A percentile compares a stretch with the other conserved stretches of the same genome.
Evolutionary conservation across 2,888 invertebrate genomes (phyloP).

Genomic region (Loripinus fragilis): DNA sequence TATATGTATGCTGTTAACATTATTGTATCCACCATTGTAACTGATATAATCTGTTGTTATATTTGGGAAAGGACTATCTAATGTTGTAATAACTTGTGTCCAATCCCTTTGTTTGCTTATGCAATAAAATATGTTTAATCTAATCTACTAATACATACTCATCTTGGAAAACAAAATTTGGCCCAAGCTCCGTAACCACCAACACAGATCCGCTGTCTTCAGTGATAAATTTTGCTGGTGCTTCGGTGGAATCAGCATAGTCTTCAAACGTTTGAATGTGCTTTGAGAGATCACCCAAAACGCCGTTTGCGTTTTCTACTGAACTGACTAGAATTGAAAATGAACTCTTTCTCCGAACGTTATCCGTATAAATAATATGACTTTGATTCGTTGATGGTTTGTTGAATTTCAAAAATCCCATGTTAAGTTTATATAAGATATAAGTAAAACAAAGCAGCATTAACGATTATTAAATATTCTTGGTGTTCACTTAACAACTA

Average conservation of each 20-base stretch:
- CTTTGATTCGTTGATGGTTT: background rate
- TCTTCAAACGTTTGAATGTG: conserved; percentile 7
- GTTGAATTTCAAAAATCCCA: background rate
- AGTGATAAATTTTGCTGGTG: background rate
- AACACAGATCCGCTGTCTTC: background rate
- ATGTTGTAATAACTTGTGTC: no score
- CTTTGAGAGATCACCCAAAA: background rate
- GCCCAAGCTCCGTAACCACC: background rate
- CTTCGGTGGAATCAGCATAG: background rate
- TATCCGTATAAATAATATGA: conserved; percentile 1
- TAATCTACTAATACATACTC: background rate
- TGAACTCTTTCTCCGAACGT: background rate
- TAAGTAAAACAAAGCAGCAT: no score
- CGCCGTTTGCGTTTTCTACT: background rate
- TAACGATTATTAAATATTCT: no score
- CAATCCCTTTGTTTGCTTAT: no score
- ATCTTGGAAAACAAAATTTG: conserved; percentile 8
- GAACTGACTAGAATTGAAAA: background rate
- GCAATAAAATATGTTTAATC: no score
- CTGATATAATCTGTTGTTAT: no score
- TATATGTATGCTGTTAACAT: no score
- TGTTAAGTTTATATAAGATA: no score
- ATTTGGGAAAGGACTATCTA: no score
- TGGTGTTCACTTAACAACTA: no score
- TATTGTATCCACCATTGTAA: no score